Evolutionary conservation across 2,113 vertebrate species (phyloP), one percentile per base, ranked within the genome.

Genomic region (Leucoraja erinaceus): DNA sequence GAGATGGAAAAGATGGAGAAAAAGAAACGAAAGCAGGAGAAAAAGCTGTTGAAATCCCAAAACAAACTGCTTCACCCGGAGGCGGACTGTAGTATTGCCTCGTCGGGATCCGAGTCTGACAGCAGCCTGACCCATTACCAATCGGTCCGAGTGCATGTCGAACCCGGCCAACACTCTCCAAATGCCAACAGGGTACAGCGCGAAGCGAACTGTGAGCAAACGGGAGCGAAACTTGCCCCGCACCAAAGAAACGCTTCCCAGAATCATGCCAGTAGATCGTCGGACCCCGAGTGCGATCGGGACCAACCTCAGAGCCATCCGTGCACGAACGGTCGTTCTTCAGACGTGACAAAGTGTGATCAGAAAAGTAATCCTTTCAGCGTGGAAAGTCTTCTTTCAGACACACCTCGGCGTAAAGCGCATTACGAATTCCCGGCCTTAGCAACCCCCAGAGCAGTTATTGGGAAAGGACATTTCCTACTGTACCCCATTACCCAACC

Each of bases 401-500:
- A 98, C 96, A 97, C 98, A 78, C 98, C 98, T 6, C 97, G 97
- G 93, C 97, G 98, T 93, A 98, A 97, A 95, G 94, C 97, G 93
- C 95, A 95, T 72, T 95, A 97, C 95, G 98, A 98, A 95, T 98
- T 98, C 94, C 94, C 98, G 33, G 95, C 96, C 94, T 95, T 98
- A 95, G 95, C 96, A 93, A 94, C 96, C 86, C 96, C 98, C 10
- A 96, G 98, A 96, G 97, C 98, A 95, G 97, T 99, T 93, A 96
- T 98, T 93, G 98, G 98, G 93, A 99, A 98, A 93, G 98, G 98
- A 93, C 98, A 98, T 95, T 98, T 99, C 95, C 95, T 98, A 28
- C 97, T 99, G 78, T 99, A 99, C 93, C 98, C 98, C 93, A 98
- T 99, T 95, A 98, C 98, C 5, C 98, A 99, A 95, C 98, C 98